Conservation (phyloP, 1,140 invertebrate genomes). For the Lucilia cuprina region DNA sequence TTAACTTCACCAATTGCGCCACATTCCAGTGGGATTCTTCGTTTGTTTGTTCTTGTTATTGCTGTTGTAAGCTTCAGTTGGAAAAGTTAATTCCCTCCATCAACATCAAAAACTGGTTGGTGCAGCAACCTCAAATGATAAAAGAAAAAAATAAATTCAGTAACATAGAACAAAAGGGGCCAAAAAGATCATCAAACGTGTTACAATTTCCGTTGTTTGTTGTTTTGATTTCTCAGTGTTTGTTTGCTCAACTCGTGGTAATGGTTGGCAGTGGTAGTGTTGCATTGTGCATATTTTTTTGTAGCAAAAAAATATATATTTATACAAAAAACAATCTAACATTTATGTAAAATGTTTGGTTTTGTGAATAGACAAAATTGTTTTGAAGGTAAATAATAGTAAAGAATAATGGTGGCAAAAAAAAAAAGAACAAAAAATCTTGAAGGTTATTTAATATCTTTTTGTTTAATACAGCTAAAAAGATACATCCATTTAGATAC, state of each 20-base stretch:
- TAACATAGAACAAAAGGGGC: neutral
- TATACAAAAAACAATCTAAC: neutral
- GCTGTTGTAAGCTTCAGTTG: neutral
- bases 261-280: neutral
- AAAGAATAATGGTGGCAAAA: neutral
- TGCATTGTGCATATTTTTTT: neutral
- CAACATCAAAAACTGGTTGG: neutral
- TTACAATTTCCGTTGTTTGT: slow-evolving; percentile 20
- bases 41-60: neutral
- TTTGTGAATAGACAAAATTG: neutral
- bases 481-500: too few species aligned
- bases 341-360: neutral
- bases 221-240: slow-evolving; percentile 3
- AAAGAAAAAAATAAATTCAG: too few species aligned
- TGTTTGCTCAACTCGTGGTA: neutral
- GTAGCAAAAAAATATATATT: neutral
- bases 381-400: neutral
- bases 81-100: neutral
- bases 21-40: neutral
- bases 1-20: neutral
- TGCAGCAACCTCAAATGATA: neutral
- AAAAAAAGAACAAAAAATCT: neutral
- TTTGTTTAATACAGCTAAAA: neutral
- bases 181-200: slow-evolving; percentile 30
- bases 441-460: slow-evolving; percentile 15